Conservation (phyloP, 2,797 vertebrate species). For the Pyrrhura leucotis region DNA sequence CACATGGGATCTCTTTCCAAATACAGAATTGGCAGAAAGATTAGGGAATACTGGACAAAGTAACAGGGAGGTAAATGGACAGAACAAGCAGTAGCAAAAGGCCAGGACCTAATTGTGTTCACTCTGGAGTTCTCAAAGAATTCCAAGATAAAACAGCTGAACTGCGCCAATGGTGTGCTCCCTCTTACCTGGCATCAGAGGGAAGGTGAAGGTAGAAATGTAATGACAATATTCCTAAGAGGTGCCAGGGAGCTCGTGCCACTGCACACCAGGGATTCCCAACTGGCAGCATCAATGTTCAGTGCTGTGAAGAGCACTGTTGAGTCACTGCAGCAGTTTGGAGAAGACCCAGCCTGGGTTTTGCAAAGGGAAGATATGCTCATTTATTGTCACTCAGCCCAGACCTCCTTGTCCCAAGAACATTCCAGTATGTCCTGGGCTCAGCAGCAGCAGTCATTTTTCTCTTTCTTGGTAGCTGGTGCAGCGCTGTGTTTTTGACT, state of each 20-base stretch:
- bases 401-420: background rate
- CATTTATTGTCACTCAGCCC: background rate
- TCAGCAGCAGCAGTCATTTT: too few species aligned
- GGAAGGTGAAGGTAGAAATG: background rate
- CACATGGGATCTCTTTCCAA: background rate
- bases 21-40: background rate
- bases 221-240: background rate
- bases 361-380: background rate
- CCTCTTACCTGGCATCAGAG: background rate
- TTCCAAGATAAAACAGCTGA: background rate
- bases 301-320: background rate
- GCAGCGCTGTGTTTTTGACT: too few species aligned
- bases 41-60: background rate
- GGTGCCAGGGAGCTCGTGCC: background rate
- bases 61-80: background rate
- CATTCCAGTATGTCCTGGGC: background rate
- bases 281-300: background rate
- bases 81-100: fast-evolving
- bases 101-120: background rate
- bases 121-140: background rate
- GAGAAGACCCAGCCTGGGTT: background rate
- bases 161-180: background rate
- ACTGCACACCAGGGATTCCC: background rate
- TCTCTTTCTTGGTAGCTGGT: too few species aligned
- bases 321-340: background rate